Conservation (phyloP, 2,797 vertebrate genomes). For the Hydrophis major region DNA sequence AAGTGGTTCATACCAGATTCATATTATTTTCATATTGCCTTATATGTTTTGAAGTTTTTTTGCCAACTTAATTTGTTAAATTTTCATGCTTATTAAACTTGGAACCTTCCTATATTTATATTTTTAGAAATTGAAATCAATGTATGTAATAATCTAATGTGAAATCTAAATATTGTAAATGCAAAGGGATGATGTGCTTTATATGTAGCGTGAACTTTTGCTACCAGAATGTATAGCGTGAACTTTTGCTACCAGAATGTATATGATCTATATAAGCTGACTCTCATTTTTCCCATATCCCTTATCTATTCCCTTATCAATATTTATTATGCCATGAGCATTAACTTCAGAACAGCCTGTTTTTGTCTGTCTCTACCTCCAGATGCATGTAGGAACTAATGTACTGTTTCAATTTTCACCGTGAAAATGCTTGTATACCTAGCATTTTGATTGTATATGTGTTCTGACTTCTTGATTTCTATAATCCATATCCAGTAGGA, state of each 20-base stretch:
- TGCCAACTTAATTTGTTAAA: not conserved
- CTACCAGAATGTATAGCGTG: not conserved
- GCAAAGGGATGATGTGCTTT: not conserved
- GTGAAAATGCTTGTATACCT: not conserved
- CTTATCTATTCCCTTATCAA: not conserved
- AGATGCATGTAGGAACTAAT: not conserved
- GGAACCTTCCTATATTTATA: not conserved
- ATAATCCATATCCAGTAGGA: not conserved
- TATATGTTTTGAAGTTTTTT: not conserved
- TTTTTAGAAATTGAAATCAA: not conserved
- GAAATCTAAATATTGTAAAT: not conserved
- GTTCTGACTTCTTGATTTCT: not conserved
- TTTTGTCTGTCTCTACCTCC: not conserved
- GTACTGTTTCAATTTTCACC: not conserved
- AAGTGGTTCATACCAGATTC: not conserved
- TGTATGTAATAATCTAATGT: not conserved
- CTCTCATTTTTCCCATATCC: not conserved
- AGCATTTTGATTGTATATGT: not conserved
- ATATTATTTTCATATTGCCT: not conserved
- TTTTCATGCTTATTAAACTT: not conserved
- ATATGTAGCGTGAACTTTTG: not conserved
- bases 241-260: not conserved
- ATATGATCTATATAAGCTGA: not conserved
- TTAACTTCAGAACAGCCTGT: not conserved
- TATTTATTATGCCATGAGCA: not conserved